A percentile compares a stretch with the other conserved stretches of the same genome.
Conservation (phyloP, 2,888 invertebrate genomes). For the Celastrina argiolus region DNA sequence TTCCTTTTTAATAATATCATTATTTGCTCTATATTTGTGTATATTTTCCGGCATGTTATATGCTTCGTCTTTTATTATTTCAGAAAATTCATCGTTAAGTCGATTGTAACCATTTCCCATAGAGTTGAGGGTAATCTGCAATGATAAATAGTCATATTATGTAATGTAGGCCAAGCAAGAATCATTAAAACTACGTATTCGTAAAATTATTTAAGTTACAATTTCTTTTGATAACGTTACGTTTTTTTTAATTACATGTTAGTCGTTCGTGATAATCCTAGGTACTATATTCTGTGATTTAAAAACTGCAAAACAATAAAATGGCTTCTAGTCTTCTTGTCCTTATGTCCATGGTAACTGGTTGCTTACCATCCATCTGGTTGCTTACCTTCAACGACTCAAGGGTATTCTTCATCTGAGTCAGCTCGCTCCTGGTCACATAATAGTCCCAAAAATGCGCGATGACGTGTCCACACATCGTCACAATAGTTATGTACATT, state of each 20-base stretch:
- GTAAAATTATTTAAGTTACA: too few relatives aligned
- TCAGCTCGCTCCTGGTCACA: conserved; percentile 48
- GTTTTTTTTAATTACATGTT: too few relatives aligned
- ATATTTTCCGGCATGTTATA: neutral
- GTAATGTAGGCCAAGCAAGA: too few relatives aligned
- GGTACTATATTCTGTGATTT: too few relatives aligned
- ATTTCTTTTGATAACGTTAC: too few relatives aligned
- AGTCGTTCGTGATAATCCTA: too few relatives aligned
- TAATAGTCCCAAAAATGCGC: conserved; percentile 57
- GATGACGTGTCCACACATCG: conserved; percentile 50
- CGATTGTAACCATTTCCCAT: conserved; percentile 42
- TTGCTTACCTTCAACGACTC: conserved; percentile 49
- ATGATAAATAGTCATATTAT: conserved; percentile 26
- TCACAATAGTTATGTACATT: conserved; percentile 46
- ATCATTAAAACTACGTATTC: too few relatives aligned
- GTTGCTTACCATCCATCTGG: neutral
- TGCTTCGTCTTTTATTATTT: neutral
- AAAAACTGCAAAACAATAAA: too few relatives aligned
- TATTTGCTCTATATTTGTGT: neutral
- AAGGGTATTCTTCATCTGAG: conserved; percentile 50
- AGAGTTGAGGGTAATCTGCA: conserved; percentile 49
- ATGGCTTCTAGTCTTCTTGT: too few relatives aligned
- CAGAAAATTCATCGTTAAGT: neutral
- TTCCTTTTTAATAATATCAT: neutral
- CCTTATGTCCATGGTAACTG: neutral